A percentile compares a stretch with the other conserved stretches of the same genome.
Conservation (phyloP, 1,140 invertebrate species). For the Carposina sasakii region DNA sequence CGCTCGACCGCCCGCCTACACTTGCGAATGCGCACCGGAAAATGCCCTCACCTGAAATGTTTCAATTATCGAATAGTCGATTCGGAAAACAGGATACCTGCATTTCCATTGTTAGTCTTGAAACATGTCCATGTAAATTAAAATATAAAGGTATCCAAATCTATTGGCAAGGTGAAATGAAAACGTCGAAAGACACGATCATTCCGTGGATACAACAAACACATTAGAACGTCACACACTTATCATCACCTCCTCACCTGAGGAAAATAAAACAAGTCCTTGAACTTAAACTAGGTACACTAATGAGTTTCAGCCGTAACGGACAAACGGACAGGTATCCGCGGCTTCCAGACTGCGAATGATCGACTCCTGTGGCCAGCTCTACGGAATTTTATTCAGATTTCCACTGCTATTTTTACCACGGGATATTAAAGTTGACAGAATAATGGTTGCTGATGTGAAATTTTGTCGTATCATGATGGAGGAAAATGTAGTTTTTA, state of each 20-base stretch:
- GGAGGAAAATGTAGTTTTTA: too few species aligned
- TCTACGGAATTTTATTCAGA: slow-evolving; percentile 48
- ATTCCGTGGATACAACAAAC: too few species aligned
- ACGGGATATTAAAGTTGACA: slow-evolving; percentile 32
- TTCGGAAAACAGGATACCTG: too few species aligned
- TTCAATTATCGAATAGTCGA: slow-evolving; percentile 43
- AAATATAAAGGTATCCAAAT: too few species aligned
- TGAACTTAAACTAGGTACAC: slow-evolving; percentile 53
- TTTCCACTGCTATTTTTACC: slow-evolving; percentile 50
- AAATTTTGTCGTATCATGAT: too few species aligned
- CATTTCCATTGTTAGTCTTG: too few species aligned
- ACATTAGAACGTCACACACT: too few species aligned
- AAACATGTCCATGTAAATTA: too few species aligned
- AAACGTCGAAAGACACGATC: too few species aligned
- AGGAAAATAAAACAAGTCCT: slow-evolving; percentile 40
- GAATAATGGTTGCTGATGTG: too few species aligned
- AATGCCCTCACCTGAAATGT: slow-evolving; percentile 51
- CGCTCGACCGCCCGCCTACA: slow-evolving; percentile 47
- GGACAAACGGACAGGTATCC: slow-evolving; percentile 32
- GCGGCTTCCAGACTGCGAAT: slow-evolving; percentile 49
- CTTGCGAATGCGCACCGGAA: slow-evolving; percentile 25
- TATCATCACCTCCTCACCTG: too few species aligned
- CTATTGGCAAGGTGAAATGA: too few species aligned
- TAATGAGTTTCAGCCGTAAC: slow-evolving; percentile 15
- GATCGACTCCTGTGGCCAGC: slow-evolving; percentile 38